Evolutionary conservation across 2,113 vertebrate species (phyloP).

Genomic region (Nansenia antarctica): DNA sequence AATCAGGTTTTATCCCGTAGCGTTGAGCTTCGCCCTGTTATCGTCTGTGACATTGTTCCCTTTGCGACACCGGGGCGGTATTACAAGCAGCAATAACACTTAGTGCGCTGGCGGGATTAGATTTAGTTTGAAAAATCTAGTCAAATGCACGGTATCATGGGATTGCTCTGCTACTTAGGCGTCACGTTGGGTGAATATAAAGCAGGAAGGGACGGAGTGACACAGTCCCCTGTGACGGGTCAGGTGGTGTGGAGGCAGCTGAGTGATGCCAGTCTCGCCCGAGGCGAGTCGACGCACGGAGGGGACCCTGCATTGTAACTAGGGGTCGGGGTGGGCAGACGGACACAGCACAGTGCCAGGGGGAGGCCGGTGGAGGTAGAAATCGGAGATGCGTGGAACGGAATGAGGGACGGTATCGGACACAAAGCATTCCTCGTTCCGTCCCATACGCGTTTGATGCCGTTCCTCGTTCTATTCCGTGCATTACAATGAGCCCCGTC

Average conservation of each 20-base stretch:
- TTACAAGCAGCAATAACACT: conserved; percentile 12
- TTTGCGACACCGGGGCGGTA: not conserved
- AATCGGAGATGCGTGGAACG: too few relatives aligned
- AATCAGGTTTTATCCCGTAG: not conserved
- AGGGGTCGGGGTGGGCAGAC: not conserved
- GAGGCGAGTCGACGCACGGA: not conserved
- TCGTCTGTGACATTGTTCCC: not conserved
- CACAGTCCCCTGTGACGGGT: not conserved
- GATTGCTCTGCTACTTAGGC: conserved; percentile 6
- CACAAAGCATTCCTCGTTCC: too few relatives aligned
- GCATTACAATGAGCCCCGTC: too few relatives aligned
- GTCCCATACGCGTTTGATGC: too few relatives aligned
- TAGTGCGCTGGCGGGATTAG: conserved; percentile 5
- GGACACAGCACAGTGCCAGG: not conserved
- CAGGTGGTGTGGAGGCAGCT: not conserved
- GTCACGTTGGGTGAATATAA: not conserved
- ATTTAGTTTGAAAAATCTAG: conserved; percentile 8
- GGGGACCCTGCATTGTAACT: not conserved
- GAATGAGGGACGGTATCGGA: not conserved
- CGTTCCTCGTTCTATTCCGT: too few relatives aligned
- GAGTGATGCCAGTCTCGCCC: not conserved
- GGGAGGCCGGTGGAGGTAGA: not conserved
- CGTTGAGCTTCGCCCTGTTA: not conserved
- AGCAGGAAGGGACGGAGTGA: not conserved
- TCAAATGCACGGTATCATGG: conserved; percentile 1